Conservation (phyloP, 2,797 vertebrate species). For the Sebastes glaucus region DNA sequence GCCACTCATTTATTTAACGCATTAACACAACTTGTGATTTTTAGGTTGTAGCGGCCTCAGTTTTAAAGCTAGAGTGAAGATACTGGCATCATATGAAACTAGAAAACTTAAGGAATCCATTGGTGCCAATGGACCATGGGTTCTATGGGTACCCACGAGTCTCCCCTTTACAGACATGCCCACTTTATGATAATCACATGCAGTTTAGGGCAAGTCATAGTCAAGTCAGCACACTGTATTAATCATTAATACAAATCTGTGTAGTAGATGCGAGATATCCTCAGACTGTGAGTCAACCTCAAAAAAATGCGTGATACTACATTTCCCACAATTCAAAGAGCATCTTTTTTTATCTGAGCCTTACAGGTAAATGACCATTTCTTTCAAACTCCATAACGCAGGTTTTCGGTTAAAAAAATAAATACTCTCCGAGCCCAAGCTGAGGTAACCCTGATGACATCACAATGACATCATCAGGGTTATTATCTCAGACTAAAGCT, state of each 20-base stretch:
- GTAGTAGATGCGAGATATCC: neutral
- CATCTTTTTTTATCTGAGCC: neutral
- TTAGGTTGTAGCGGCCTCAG: too few relatives aligned
- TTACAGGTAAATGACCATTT: neutral
- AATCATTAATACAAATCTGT: neutral
- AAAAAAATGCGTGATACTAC: neutral
- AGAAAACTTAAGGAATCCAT: too few relatives aligned
- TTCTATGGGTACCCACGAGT: too few relatives aligned
- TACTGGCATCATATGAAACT: too few relatives aligned
- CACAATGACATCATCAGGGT: neutral
- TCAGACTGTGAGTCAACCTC: neutral
- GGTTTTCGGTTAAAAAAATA: neutral
- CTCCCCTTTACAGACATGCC: too few relatives aligned
- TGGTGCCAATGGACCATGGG: too few relatives aligned
- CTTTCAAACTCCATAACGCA: neutral
- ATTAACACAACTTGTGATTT: too few relatives aligned
- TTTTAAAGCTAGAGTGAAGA: too few relatives aligned
- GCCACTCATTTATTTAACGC: too few relatives aligned
- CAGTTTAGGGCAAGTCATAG: too few relatives aligned
- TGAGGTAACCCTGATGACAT: neutral
- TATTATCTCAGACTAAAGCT: neutral
- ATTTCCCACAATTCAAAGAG: neutral
- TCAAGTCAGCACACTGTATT: too few relatives aligned
- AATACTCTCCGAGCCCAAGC: neutral
- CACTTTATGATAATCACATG: too few relatives aligned